Base-by-base conservation (phyloP, 2,797 vertebrate species). In the Thunnus albacares region DNA sequence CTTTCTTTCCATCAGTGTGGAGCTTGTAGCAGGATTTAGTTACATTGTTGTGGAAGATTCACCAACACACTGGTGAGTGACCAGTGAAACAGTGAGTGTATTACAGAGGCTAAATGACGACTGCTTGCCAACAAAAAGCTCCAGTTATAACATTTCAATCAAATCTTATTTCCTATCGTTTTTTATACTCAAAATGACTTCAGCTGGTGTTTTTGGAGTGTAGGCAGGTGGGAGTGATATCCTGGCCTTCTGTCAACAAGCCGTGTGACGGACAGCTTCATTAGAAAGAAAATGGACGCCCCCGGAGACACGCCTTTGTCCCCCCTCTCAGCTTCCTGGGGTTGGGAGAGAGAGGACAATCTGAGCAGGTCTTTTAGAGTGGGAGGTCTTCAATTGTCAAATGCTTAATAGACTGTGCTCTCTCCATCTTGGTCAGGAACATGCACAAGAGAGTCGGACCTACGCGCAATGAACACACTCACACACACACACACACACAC, bases 301-400 rank as follows among this genome's bases (percentile, higher is more conserved):
- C 81, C 78, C 56, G 1, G 71, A 88, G 92, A 93, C 90, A 91
- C 82, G 85, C 87, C 91, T 92, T 89, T 86, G 78, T 76, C 78
- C 66, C 79, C 65, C 78, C 59, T 58, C 77, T 52, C 56, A 60
- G 87, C 91, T 92, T 90, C 83, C 82, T 82, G 80, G 84, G 89
- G 88, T 71, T 90, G 78, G 87, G 71, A 83, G 67, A 86, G 75
- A 65, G 78, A 69, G 80, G 82, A 91, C 89, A 93, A 92, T 89
- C 77, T 71, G 80, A 94, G 88, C 84, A 87, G 79, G 86, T 90
- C 83, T 90, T 89, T 91, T 89, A 73, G 82, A 93, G 92, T 94
- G 90, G 94, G 94, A 95, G 94, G 94, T 94, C 93, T 90, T 93
- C 90, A 92, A 79, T 91, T 94, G 93, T 94, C 93, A 94, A 87